Base-by-base conservation (phyloP, 2,113 vertebrate genomes). In the Vidua chalybeata region DNA sequence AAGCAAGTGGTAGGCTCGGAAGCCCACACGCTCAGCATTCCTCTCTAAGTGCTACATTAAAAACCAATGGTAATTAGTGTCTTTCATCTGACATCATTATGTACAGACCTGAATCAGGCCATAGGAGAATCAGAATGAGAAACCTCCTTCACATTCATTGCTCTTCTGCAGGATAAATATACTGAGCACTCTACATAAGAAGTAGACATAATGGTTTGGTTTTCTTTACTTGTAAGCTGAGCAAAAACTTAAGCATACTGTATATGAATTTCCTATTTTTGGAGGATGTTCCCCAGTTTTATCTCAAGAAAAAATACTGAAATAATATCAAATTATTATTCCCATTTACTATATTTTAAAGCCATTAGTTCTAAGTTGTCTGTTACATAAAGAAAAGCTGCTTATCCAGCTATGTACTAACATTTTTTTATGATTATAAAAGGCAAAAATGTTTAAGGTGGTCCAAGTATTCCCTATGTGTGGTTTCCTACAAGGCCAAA, bases 391-490 rank as follows among this genome's bases (percentile, higher is more conserved):
- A 84, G 35, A 43, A 86, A 71, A 78, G n/a, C 22, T 76, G 46
- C 26, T 82, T 68, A 84, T n/a, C 24, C 61, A 76, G 37, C 15
- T 69, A 48, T 5, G 18, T 43, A 77, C 45, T 43, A 52, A 45
- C 8, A 54, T 4, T 2, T 48, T 35, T 54, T 74, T 83, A 41
- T 63, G 22, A 82, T 54, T 17, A 18, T 48, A 52, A 74, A 81
- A 75, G 23, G 33, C 15, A 15, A 84, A 72, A 13, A 63, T 33
- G 4, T 59, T 90, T 43, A 39, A 62, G 37, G 46, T 55, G 15
- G 77, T 66, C 24, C 51, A 77, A 28, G 28, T 58, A 68, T 31
- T 80, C 0, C 0, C 26, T 77, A 61, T 0, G 0, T 26, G 13
- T 2, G 0, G 33, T 27, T 77, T 77, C 59, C 49, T 73, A 54